These are phyloP conservation scores for Epicauta chinensis DNA, from an alignment of 1,140 invertebrate genomes.

Conservation along the genomic window DNA sequence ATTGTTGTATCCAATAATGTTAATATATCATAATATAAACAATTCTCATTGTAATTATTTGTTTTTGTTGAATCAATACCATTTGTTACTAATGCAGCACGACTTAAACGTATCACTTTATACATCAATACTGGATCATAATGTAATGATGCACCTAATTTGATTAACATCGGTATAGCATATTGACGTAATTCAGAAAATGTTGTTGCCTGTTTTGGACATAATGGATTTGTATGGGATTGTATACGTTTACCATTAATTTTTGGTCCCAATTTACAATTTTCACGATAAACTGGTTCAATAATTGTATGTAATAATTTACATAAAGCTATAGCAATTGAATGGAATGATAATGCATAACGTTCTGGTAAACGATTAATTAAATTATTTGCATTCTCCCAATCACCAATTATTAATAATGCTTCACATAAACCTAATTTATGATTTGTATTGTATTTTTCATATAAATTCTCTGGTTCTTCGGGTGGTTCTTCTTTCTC, in stretches of 20 bases:
- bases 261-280: slow-evolving; percentile 65
- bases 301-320: slow-evolving; percentile 78
- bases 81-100: slow-evolving; percentile 40
- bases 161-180: slow-evolving; percentile 80
- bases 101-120: slow-evolving; percentile 67
- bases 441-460: slow-evolving; percentile 78
- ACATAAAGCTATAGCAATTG: slow-evolving; percentile 74
- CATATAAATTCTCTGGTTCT: slow-evolving; percentile 61
- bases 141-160: slow-evolving; percentile 82
- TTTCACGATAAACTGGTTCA: slow-evolving; percentile 80
- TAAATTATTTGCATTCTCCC: slow-evolving; percentile 75
- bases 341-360: slow-evolving; percentile 68
- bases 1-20: slow-evolving; percentile 81
- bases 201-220: slow-evolving; percentile 53
- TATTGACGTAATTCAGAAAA: slow-evolving; percentile 69
- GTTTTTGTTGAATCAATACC: slow-evolving; percentile 36
- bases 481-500: slow-evolving; percentile 65
- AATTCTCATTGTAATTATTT: slow-evolving; percentile 35
- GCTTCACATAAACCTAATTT: slow-evolving; percentile 91
- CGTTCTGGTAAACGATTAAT: slow-evolving; percentile 77
- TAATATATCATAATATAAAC: slow-evolving; percentile 71
- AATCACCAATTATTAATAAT: slow-evolving; percentile 81
- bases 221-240: slow-evolving; percentile 52
- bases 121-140: slow-evolving; percentile 84
- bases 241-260: slow-evolving; percentile 54